These are phyloP conservation scores for Drosophila micromelanica DNA, from an alignment of 1,140 invertebrate species.

Conservation along the genomic window DNA sequence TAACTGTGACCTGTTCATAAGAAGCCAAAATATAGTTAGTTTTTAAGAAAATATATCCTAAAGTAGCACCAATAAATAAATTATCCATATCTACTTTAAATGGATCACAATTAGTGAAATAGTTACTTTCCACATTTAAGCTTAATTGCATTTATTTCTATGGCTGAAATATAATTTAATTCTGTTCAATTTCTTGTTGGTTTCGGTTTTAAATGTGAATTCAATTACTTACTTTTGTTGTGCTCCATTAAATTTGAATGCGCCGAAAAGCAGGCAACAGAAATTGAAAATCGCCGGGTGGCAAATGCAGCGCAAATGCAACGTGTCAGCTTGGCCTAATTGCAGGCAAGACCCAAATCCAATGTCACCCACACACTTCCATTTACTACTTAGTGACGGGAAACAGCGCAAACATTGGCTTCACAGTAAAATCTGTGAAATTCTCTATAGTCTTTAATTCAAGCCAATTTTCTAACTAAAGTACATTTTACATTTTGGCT, in stretches of 20 bases:
- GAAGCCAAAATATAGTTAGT: too few relatives aligned
- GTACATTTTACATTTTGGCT: too few relatives aligned
- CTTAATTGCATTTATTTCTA: conserved; percentile 2
- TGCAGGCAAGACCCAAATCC: conserved; percentile 15
- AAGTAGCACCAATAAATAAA: too few relatives aligned
- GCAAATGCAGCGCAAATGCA: conserved; percentile 17
- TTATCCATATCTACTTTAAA: too few relatives aligned
- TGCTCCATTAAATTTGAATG: neutral
- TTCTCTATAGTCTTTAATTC: too few relatives aligned
- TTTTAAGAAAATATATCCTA: neutral
- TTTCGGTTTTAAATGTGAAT: neutral
- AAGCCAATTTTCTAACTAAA: too few relatives aligned
- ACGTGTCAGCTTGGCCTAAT: conserved; percentile 24
- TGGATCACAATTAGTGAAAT: too few relatives aligned
- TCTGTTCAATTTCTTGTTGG: neutral
- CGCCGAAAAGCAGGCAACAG: conserved; percentile 33
- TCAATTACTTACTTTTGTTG: conserved; percentile 1
- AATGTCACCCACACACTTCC: conserved; percentile 1
- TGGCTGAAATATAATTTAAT: conserved; percentile 3
- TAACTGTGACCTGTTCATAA: too few relatives aligned
- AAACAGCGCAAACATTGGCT: neutral
- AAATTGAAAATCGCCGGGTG: conserved; percentile 9
- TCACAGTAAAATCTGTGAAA: too few relatives aligned
- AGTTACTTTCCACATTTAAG: neutral
- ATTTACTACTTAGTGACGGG: conserved; percentile 10